These are phyloP conservation scores for Machaerirhynchus nigripectus DNA, from an alignment of 2,113 vertebrate genomes.

Conservation along the genomic window DNA sequence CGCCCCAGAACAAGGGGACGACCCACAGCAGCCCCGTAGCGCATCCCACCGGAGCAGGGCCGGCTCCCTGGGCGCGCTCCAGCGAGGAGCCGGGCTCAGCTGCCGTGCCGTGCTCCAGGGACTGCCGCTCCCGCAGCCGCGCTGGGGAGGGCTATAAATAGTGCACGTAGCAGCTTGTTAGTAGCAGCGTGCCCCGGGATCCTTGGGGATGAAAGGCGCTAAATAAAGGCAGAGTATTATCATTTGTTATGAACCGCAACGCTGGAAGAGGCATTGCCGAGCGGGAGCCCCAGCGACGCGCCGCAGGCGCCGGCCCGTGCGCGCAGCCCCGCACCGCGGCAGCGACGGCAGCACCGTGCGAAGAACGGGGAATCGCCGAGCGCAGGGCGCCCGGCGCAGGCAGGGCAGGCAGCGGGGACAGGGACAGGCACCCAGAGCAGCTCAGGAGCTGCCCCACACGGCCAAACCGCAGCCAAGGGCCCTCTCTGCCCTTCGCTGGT, in stretches of 20 bases:
- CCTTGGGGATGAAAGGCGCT: slow-evolving; percentile 12
- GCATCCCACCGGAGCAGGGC: neutral
- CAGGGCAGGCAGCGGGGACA: neutral
- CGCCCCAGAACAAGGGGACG: neutral
- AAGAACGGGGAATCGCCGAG: accelerated
- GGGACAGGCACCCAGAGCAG: neutral
- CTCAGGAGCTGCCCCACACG: neutral
- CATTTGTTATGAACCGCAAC: accelerated
- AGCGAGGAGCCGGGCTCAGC: neutral
- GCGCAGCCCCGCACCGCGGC: neutral
- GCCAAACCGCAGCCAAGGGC: accelerated
- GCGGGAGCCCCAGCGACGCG: neutral
- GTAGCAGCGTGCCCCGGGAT: neutral
- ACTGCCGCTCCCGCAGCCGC: neutral
- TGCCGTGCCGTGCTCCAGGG: neutral
- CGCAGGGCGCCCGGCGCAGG: accelerated
- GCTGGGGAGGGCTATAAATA: neutral
- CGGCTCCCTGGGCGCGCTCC: neutral
- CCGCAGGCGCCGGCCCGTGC: neutral
- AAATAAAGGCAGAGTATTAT: slow-evolving; percentile 3
- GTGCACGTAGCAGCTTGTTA: neutral
- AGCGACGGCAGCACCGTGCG: neutral
- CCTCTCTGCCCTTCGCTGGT: accelerated
- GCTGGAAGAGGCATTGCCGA: neutral
- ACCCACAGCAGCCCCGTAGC: neutral